Base-by-base conservation (phyloP, 2,797 vertebrate species). In the Rhyacichthys aspro region DNA sequence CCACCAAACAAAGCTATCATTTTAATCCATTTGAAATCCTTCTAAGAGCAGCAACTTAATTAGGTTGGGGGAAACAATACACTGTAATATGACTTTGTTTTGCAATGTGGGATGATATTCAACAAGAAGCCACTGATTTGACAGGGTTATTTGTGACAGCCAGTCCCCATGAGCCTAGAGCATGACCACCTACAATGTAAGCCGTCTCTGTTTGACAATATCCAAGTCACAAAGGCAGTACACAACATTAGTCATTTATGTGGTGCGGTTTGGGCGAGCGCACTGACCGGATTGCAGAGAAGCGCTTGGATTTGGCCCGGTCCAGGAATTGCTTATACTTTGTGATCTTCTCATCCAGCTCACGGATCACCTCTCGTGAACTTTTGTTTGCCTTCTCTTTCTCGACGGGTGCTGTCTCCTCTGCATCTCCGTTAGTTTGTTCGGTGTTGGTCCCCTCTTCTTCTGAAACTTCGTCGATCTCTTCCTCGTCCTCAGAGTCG, bases 241-340 rank as follows among this genome's bases (percentile, higher is more conserved):
- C 11, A 67, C 19, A 57, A 70, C 12, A 58, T 46, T 44, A 68
- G 39, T 8, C n/a, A 48, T 71, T 67, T n/a, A 60, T 55, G 7
- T 3, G 1, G 28, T 68, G 57, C 61, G 36, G 55, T 77, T 56
- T 55, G 49, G 34, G 59, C 38, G 18, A 37, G 42, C 49, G 39
- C 12, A 82, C 91, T 10, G 76, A 99, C 98, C 98, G 92, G 85
- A 99, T 93, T 43, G 94, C 94, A 2, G 98, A 99, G 76, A 99
- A 99, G 78, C 93, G 94, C 73, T 95, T 98, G 73, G 94, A 94
- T 78, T 94, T 97, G 71, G 98, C 98, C 70, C 94, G 94, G 76
- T 96, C 93, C 90, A 99, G 84, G 87, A 98, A 98, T 63, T 94
- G 96, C 76, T 95, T 97, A 74, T 95, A 96, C 81, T 96, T 98